Conservation (phyloP, 2,113 vertebrate species). For the Peromyscus californicus region DNA sequence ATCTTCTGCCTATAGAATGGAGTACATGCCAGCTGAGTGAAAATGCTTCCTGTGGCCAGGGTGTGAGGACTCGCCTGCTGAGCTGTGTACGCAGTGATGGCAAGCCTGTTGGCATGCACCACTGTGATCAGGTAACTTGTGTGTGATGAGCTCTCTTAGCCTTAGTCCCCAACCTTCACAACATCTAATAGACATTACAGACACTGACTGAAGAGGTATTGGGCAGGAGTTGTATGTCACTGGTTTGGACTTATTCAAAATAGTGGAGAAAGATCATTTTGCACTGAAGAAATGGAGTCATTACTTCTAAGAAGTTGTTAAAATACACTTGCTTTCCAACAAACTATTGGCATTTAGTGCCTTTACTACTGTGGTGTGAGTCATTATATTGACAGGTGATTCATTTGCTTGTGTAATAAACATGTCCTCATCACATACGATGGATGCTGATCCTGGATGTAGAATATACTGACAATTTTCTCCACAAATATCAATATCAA, state of each 20-base stretch:
- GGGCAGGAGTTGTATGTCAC: not conserved
- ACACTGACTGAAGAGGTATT: not conserved
- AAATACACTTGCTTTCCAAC: not conserved
- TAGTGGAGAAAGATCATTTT: not conserved
- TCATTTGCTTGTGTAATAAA: not conserved
- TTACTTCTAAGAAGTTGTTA: not conserved
- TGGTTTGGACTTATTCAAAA: slow-evolving; percentile 11
- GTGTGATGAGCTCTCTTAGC: not conserved
- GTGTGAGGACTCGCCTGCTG: slow-evolving; percentile 90
- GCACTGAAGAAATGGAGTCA: not conserved
- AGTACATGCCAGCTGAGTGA: slow-evolving; percentile 95
- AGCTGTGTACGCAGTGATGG: slow-evolving; percentile 95
- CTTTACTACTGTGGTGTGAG: not conserved
- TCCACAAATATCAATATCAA: not conserved
- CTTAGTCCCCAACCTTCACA: not conserved
- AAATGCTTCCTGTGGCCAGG: slow-evolving; percentile 93
- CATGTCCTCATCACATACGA: not conserved
- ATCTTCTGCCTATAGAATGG: slow-evolving; percentile 91
- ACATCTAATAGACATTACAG: not conserved
- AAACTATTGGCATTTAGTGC: not conserved
- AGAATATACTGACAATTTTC: not conserved
- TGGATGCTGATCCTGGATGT: not conserved
- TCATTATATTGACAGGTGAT: not conserved
- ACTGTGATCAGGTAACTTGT: slow-evolving; percentile 92
- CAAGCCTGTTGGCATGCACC: slow-evolving; percentile 86